Conservation (phyloP, 2,888 invertebrate genomes). For the Oxytorus armatus region DNA sequence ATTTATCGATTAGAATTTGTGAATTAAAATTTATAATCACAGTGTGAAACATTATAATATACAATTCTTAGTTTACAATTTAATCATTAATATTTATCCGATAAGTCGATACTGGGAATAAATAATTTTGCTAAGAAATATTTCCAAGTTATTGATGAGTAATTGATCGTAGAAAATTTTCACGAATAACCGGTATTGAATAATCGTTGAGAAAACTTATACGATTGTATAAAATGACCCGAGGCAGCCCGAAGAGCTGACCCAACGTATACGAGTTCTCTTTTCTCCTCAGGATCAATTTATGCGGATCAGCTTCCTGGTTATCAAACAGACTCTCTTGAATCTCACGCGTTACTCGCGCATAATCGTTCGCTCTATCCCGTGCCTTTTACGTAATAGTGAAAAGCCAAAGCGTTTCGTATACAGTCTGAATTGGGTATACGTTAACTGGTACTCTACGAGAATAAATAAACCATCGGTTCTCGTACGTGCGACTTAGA, state of each 20-base stretch:
- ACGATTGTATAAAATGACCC: constrained; percentile 29
- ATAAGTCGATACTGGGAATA: too few relatives aligned
- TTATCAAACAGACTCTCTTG: constrained; percentile 57
- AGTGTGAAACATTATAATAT: too few relatives aligned
- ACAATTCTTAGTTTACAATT: too few relatives aligned
- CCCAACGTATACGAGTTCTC: background rate
- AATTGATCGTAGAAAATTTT: too few relatives aligned
- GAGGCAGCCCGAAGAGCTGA: too few relatives aligned
- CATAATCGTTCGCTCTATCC: constrained; percentile 59
- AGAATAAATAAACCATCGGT: background rate
- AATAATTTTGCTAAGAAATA: too few relatives aligned
- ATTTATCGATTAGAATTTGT: too few relatives aligned
- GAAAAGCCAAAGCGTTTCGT: constrained; percentile 67
- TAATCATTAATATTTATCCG: too few relatives aligned
- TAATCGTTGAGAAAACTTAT: too few relatives aligned
- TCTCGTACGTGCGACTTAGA: constrained; percentile 7
- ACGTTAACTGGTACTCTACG: background rate
- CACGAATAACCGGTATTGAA: too few relatives aligned
- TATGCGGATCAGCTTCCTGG: constrained; percentile 60
- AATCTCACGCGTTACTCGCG: constrained; percentile 49
- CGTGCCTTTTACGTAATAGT: constrained; percentile 71
- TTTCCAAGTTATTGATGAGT: too few relatives aligned
- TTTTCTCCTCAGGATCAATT: constrained; percentile 23
- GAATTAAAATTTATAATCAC: too few relatives aligned
- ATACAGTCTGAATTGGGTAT: constrained; percentile 9